phyloP scores from a whole-genome alignment of 2,888 invertebrate species.

The Drosophila leonis region DNA sequence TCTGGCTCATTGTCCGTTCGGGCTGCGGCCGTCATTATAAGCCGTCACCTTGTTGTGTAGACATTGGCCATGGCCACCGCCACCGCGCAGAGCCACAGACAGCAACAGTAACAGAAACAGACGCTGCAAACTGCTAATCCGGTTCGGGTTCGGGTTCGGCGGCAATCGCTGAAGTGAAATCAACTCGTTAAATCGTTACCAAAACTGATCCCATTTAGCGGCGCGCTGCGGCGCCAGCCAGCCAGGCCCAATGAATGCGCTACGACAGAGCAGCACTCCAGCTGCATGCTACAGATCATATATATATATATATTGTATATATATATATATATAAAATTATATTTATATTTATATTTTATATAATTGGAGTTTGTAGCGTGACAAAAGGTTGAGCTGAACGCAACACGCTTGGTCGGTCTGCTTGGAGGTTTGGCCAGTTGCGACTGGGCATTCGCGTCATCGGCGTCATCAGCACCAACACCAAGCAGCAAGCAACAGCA shows the following conservation, averaged over 20 bases:
- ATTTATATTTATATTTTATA: neutral
- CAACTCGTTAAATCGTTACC: slow-evolving; percentile 85
- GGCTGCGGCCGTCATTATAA: slow-evolving; percentile 78
- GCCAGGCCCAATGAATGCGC: slow-evolving; percentile 41
- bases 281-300: too few species aligned
- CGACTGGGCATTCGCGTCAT: slow-evolving; percentile 53
- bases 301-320: neutral
- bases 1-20: slow-evolving; percentile 59
- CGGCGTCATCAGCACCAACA: slow-evolving; percentile 59
- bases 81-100: slow-evolving; percentile 58
- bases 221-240: slow-evolving; percentile 75
- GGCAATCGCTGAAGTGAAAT: slow-evolving; percentile 84
- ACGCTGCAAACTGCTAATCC: slow-evolving; percentile 67
- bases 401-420: slow-evolving; percentile 8
- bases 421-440: slow-evolving; percentile 26
- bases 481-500: slow-evolving; percentile 45
- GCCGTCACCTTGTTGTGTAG: slow-evolving; percentile 82
- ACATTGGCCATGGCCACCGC: slow-evolving; percentile 81
- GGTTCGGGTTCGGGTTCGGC: slow-evolving; percentile 59
- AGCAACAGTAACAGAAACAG: slow-evolving; percentile 36
- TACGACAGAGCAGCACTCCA: slow-evolving; percentile 17
- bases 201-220: slow-evolving; percentile 82
- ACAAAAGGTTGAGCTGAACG: slow-evolving; percentile 4
- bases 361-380: slow-evolving; percentile 30
- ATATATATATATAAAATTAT: neutral